Evolutionary conservation across 2,888 invertebrate genomes (phyloP).

Genomic region (Orchesellides sinensis): DNA sequence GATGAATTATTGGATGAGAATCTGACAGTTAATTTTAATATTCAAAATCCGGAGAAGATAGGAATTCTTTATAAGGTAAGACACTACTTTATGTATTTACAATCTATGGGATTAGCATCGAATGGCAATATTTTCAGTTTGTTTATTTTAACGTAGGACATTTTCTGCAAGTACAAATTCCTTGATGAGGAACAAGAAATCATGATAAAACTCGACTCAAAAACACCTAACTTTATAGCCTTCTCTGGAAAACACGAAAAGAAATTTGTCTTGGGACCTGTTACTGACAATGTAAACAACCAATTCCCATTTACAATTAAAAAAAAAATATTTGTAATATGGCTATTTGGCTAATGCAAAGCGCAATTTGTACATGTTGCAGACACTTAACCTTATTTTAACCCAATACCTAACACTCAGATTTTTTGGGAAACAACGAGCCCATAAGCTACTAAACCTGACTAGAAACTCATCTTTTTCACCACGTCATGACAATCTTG

Average conservation of each 20-base stretch:
- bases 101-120: too few relatives aligned
- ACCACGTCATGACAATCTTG: background rate
- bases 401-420: constrained; percentile 41
- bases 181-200: constrained; percentile 6
- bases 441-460: constrained; percentile 5
- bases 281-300: constrained; percentile 51
- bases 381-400: constrained; percentile 35
- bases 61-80: constrained; percentile 53
- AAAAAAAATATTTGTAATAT: too few relatives aligned
- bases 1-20: constrained; percentile 49
- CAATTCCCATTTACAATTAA: too few relatives aligned
- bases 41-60: constrained; percentile 31
- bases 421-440: constrained; percentile 48
- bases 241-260: constrained; percentile 35
- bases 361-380: background rate
- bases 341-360: too few relatives aligned
- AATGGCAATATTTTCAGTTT: too few relatives aligned
- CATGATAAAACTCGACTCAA: constrained; percentile 45
- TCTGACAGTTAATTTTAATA: constrained; percentile 23
- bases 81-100: too few relatives aligned
- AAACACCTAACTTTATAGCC: constrained; percentile 25
- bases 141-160: constrained; percentile 32
- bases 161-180: constrained; percentile 62
- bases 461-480: background rate
- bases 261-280: constrained; percentile 23